Conservation (phyloP, 2,113 vertebrate genomes). For the Pluvianellus socialis region DNA sequence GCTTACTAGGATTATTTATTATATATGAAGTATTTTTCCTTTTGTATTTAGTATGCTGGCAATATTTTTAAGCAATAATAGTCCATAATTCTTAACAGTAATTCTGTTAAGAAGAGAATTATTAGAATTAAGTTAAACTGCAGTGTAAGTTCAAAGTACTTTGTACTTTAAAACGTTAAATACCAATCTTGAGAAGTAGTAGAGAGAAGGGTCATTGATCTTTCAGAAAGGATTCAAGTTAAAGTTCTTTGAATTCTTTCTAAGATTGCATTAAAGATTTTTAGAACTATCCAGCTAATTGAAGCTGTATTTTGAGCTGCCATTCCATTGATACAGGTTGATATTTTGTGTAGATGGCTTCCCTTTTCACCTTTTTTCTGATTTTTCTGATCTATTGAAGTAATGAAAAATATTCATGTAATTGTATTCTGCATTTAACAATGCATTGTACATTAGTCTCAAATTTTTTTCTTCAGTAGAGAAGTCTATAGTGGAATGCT, state of each 20-base stretch:
- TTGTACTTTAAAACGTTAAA: neutral
- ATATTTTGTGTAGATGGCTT: neutral
- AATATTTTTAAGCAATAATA: neutral
- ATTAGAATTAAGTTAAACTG: neutral
- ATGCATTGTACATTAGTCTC: neutral
- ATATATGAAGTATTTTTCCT: neutral
- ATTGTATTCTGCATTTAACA: neutral
- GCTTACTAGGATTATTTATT: neutral
- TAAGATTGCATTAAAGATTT: neutral
- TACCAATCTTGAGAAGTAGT: neutral
- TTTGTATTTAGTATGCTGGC: neutral
- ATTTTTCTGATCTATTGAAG: neutral
- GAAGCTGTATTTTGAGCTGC: neutral
- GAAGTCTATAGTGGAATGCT: neutral
- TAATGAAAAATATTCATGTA: neutral
- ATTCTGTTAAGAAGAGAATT: constrained; percentile 18
- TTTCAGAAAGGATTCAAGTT: neutral
- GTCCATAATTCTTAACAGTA: neutral
- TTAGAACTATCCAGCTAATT: neutral
- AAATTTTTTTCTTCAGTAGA: neutral
- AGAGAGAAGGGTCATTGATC: neutral
- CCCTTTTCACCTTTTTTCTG: neutral
- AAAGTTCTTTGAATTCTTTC: neutral
- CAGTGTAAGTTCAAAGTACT: neutral
- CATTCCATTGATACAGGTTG: neutral